phyloP scores from a whole-genome alignment of 2,797 vertebrate genomes.

The Epinephelus awoara region DNA sequence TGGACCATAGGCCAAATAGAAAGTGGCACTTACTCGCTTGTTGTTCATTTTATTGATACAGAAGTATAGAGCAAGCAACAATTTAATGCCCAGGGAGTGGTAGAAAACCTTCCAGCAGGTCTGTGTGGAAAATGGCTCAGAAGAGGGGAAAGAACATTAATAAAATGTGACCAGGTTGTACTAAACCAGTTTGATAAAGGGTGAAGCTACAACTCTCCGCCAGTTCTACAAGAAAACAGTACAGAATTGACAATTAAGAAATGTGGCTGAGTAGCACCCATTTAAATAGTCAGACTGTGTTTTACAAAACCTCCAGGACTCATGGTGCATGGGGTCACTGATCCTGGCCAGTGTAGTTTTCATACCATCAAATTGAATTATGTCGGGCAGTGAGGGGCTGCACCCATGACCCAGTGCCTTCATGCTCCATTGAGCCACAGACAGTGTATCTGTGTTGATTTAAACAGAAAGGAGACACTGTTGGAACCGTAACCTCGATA shows the following conservation, averaged over 20 bases:
- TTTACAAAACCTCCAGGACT: slow-evolving; percentile 5
- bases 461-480: slow-evolving; percentile 15
- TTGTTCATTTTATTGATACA: slow-evolving; percentile 27
- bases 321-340: slow-evolving; percentile 3
- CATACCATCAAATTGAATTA: slow-evolving; percentile 27
- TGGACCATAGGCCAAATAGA: slow-evolving; percentile 19
- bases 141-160: neutral
- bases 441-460: slow-evolving; percentile 12
- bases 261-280: neutral
- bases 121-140: slow-evolving; percentile 6
- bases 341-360: slow-evolving; percentile 24
- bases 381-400: neutral
- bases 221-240: neutral
- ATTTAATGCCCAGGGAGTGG: neutral
- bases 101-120: slow-evolving; percentile 9
- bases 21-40: slow-evolving; percentile 14
- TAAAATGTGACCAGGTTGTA: neutral
- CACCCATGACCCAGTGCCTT: slow-evolving; percentile 16
- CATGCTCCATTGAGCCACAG: slow-evolving; percentile 5
- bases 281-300: neutral
- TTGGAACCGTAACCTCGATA: slow-evolving; percentile 4
- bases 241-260: neutral
- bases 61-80: slow-evolving; percentile 18
- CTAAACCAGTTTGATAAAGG: neutral
- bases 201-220: neutral